Evolutionary conservation across 2,888 invertebrate species (phyloP).

Genomic region (Lordiphosa fenestrarum): DNA sequence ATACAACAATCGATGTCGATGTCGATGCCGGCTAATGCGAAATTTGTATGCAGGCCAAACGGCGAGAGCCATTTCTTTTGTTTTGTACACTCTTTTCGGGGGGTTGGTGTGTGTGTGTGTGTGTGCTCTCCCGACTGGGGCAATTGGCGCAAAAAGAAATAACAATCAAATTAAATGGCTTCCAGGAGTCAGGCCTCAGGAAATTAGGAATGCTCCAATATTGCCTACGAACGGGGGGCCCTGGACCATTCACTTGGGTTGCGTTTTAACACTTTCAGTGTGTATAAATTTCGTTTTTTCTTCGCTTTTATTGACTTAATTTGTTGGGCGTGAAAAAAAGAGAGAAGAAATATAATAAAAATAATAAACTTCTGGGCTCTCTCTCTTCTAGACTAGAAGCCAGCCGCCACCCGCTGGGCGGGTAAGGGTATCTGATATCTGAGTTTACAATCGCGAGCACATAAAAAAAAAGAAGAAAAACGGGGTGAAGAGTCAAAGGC

Average conservation of each 20-base stretch:
- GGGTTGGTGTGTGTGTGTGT: background rate
- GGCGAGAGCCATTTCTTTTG: slow-evolving; percentile 61
- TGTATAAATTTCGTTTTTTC: slow-evolving; percentile 47
- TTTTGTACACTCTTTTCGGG: slow-evolving; percentile 35
- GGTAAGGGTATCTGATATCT: too few relatives aligned
- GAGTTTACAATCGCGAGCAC: slow-evolving; percentile 13
- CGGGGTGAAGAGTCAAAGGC: slow-evolving; percentile 35
- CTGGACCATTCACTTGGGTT: slow-evolving; percentile 2
- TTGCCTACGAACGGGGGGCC: slow-evolving; percentile 26
- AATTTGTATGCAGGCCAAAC: slow-evolving; percentile 69
- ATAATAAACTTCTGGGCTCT: slow-evolving; percentile 19
- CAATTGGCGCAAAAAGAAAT: slow-evolving; percentile 58
- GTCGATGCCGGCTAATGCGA: slow-evolving; percentile 55
- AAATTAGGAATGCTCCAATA: slow-evolving; percentile 62
- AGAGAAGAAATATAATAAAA: slow-evolving; percentile 2
- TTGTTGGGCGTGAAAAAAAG: slow-evolving; percentile 66
- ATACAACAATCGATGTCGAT: slow-evolving; percentile 17
- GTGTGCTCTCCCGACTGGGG: slow-evolving; percentile 22
- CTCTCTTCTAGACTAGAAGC: background rate
- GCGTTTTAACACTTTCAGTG: slow-evolving; percentile 58
- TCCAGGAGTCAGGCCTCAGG: slow-evolving; percentile 42
- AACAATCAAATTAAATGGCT: slow-evolving; percentile 71
- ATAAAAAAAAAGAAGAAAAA: slow-evolving; percentile 47
- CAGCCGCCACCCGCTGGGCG: background rate
- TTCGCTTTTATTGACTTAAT: slow-evolving; percentile 58